A percentile compares a stretch with the other conserved stretches of the same genome.
phyloP scores from a whole-genome alignment of 2,113 vertebrate species.

The Reinhardtius hippoglossoides region DNA sequence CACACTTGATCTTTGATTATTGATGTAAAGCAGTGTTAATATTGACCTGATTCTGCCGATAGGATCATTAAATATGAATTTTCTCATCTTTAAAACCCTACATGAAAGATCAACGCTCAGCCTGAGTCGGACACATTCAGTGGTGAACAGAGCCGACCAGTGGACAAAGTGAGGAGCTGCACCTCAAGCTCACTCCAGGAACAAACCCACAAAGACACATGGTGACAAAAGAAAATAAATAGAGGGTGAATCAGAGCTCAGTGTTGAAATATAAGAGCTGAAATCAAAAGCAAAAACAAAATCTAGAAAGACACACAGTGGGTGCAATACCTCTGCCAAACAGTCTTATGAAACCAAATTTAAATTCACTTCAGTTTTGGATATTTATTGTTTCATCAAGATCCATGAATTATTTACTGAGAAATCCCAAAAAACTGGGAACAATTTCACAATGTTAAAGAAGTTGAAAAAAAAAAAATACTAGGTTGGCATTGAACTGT shows the following conservation, averaged over 20 bases:
- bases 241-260: background rate
- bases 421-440: background rate
- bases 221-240: background rate
- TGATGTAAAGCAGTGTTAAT: background rate
- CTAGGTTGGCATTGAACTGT: too few relatives aligned
- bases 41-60: background rate
- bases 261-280: background rate
- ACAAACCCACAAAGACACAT: background rate
- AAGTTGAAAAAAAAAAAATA: background rate
- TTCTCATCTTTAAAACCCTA: slow-evolving; percentile 13
- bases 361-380: too few relatives aligned
- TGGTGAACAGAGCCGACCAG: slow-evolving; percentile 79
- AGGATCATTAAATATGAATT: slow-evolving; percentile 24
- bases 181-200: fast-evolving
- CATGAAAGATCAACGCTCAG: background rate
- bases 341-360: too few relatives aligned
- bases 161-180: slow-evolving; percentile 35
- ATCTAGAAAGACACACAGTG: too few relatives aligned
- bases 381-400: too few relatives aligned
- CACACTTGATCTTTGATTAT: background rate
- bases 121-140: slow-evolving; percentile 26
- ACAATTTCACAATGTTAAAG: too few relatives aligned
- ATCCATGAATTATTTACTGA: background rate
- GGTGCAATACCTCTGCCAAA: too few relatives aligned
- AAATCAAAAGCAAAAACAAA: background rate